These are phyloP conservation scores for Chloroclystis v-ata DNA, from an alignment of 2,888 invertebrate species.

Conservation along the genomic window DNA sequence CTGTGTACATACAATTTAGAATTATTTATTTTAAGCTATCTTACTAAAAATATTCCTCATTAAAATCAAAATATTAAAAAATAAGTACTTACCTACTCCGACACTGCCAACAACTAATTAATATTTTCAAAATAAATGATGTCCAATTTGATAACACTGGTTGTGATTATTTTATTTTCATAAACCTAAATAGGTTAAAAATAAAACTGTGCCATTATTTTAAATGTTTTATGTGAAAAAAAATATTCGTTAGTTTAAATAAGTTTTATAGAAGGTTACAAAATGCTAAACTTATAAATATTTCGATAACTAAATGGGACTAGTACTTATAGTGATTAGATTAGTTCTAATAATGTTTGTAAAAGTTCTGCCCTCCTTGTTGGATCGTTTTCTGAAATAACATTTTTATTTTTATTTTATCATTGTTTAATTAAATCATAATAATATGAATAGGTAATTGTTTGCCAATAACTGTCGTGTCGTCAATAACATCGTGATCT, in stretches of 20 bases:
- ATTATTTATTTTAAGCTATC: slow-evolving; percentile 2
- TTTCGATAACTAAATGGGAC: slow-evolving; percentile 7
- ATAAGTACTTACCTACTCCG: slow-evolving; percentile 19
- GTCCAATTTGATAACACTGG: slow-evolving; percentile 52
- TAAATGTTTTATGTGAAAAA: slow-evolving; percentile 33
- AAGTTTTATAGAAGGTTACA: too few relatives aligned
- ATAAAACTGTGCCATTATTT: slow-evolving; percentile 71
- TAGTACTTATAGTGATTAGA: slow-evolving; percentile 13
- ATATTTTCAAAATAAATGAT: slow-evolving; percentile 33
- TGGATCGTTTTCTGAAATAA: slow-evolving; percentile 47
- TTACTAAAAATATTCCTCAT: slow-evolving; percentile 9
- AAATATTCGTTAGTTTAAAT: background rate
- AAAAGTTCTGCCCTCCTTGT: slow-evolving; percentile 31
- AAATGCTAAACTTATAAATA: background rate
- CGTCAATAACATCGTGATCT: too few relatives aligned
- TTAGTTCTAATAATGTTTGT: slow-evolving; percentile 34
- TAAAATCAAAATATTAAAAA: slow-evolving; percentile 8
- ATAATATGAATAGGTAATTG: too few relatives aligned
- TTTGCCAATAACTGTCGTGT: too few relatives aligned
- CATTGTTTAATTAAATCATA: background rate
- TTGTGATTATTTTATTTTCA: slow-evolving; percentile 61
- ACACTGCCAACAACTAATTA: slow-evolving; percentile 45
- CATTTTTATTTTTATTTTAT: too few relatives aligned
- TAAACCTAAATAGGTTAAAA: slow-evolving; percentile 44
- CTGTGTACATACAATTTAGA: background rate